phyloP scores from a whole-genome alignment of 2,888 invertebrate genomes.

The Epirrita christyi region DNA sequence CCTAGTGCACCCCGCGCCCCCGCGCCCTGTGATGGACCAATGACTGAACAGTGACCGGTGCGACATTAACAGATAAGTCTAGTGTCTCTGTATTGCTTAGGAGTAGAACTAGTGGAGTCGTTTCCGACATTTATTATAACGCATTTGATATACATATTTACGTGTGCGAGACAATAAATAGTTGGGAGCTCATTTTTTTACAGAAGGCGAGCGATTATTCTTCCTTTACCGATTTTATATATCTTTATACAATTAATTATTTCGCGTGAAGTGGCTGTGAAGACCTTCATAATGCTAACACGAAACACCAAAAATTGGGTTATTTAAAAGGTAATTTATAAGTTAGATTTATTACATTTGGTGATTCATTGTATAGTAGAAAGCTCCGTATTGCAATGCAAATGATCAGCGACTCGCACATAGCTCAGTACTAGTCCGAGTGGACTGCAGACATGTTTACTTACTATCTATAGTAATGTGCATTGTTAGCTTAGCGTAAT shows the following conservation, averaged over 20 bases:
- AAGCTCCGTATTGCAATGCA: constrained; percentile 56
- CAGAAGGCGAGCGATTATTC: constrained; percentile 47
- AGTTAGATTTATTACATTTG: constrained; percentile 65
- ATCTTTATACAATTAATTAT: constrained; percentile 44
- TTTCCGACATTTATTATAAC: constrained; percentile 51
- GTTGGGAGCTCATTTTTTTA: constrained; percentile 64
- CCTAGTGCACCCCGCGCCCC: constrained; percentile 39
- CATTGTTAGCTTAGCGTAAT: constrained; percentile 80
- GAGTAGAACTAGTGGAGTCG: constrained; percentile 50
- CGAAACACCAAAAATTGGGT: constrained; percentile 72
- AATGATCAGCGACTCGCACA: constrained; percentile 65
- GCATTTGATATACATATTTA: constrained; percentile 56
- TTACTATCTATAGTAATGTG: constrained; percentile 75
- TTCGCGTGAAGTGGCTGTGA: constrained; percentile 78
- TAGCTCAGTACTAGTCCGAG: constrained; percentile 74
- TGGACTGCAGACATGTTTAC: constrained; percentile 70
- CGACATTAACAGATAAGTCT: constrained; percentile 16
- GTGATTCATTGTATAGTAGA: constrained; percentile 54
- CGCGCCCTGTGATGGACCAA: constrained; percentile 46
- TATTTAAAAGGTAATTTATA: constrained; percentile 64
- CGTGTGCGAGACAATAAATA: constrained; percentile 82
- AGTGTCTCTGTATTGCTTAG: constrained; percentile 45
- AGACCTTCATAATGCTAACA: constrained; percentile 67
- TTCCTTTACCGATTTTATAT: constrained; percentile 56
- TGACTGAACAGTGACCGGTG: constrained; percentile 30